Evolutionary conservation across 2,888 invertebrate species (phyloP).

Genomic region (Sicus ferrugineus): DNA sequence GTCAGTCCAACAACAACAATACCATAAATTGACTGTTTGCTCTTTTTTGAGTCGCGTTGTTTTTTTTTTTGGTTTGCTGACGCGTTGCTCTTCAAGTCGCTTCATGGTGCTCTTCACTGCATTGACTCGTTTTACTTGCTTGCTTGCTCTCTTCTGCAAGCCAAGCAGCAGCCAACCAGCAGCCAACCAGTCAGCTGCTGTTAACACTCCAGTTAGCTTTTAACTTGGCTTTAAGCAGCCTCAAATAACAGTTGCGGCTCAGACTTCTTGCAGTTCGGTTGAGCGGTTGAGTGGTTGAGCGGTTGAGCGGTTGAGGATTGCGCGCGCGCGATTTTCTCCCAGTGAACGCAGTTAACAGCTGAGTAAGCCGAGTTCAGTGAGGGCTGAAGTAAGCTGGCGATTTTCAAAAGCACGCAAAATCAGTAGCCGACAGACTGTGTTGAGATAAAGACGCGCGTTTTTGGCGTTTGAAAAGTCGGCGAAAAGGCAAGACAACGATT

Average conservation of each 20-base stretch:
- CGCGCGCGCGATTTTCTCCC: slow-evolving; percentile 7
- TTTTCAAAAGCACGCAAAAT: slow-evolving; percentile 1
- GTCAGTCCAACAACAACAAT: background rate
- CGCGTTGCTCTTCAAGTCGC: background rate
- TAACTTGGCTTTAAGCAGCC: slow-evolving; percentile 8
- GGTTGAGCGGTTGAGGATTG: too few relatives aligned
- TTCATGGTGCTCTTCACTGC: background rate
- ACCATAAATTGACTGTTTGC: background rate
- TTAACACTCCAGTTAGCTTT: background rate
- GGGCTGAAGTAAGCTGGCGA: background rate
- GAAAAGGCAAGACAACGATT: too few relatives aligned
- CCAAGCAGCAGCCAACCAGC: too few relatives aligned
- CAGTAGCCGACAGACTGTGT: slow-evolving; percentile 22
- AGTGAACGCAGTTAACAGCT: background rate
- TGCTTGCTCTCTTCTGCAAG: background rate
- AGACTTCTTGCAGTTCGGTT: slow-evolving; percentile 30
- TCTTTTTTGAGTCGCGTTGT: background rate
- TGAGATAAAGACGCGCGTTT: slow-evolving; percentile 18
- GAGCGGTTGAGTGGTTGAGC: too few relatives aligned
- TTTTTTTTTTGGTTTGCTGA: background rate
- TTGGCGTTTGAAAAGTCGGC: too few relatives aligned
- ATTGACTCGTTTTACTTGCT: background rate
- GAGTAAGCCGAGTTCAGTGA: background rate
- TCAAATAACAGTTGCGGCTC: slow-evolving; percentile 25
- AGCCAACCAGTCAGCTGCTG: background rate